These are phyloP conservation scores for Alentia gelatinosa DNA, from an alignment of 2,888 invertebrate species.

Conservation along the genomic window DNA sequence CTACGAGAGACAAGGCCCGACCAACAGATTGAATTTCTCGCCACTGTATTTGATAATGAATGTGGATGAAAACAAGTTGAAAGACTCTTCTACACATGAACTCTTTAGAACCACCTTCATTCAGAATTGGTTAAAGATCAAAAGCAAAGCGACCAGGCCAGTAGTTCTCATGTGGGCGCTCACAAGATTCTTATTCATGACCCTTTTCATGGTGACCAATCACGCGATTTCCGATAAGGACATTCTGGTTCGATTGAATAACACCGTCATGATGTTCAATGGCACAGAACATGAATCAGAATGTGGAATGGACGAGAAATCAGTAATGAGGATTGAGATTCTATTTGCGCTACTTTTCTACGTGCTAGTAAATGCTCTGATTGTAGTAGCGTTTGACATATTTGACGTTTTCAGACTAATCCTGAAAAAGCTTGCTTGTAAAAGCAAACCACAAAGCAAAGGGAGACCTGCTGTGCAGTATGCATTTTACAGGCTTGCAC, in stretches of 20 bases:
- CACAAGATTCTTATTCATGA: neutral
- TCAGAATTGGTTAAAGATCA: slow-evolving; percentile 13
- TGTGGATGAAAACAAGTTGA: neutral
- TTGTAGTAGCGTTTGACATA: neutral
- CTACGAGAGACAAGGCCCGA: neutral
- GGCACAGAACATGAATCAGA: too few species aligned
- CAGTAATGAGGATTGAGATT: too few species aligned
- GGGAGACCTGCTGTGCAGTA: neutral
- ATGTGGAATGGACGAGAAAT: too few species aligned
- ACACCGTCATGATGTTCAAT: too few species aligned
- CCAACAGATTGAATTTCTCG: neutral
- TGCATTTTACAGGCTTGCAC: neutral
- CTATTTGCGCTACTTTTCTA: neutral
- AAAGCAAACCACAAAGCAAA: neutral
- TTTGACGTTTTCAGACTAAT: neutral
- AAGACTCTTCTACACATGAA: neutral
- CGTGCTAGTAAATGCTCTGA: neutral
- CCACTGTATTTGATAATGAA: neutral
- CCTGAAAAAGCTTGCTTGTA: neutral
- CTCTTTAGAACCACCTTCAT: neutral
- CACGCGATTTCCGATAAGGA: too few species aligned
- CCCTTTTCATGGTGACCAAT: neutral
- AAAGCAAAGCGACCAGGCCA: neutral
- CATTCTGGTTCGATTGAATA: too few species aligned
- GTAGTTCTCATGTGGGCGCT: neutral